A percentile compares a stretch with the other conserved stretches of the same genome.
Evolutionary conservation across 2,888 invertebrate species (phyloP).

Genomic region (Teleiodes luculella): DNA sequence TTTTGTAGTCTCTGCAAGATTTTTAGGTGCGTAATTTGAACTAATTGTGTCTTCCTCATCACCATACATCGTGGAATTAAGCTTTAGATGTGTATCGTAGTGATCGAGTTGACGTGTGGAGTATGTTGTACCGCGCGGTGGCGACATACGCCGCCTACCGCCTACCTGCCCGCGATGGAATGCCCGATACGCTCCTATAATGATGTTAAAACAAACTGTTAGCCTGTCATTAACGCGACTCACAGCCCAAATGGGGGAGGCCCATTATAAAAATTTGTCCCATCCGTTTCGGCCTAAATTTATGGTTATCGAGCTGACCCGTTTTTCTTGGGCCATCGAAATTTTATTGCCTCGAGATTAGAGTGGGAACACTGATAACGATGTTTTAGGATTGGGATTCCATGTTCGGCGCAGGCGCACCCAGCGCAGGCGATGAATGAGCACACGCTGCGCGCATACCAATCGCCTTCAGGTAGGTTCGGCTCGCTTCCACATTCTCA

Average conservation of each 20-base stretch:
- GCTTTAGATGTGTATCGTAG: conserved; percentile 27
- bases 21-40: not conserved
- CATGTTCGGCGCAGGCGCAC: conserved; percentile 43
- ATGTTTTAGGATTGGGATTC: conserved; percentile 64
- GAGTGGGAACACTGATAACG: conserved; percentile 75
- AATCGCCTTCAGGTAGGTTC: not conserved
- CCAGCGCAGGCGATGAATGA: conserved; percentile 30
- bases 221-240: conserved; percentile 75
- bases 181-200: conserved; percentile 74
- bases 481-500: not conserved
- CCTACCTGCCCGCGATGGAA: conserved; percentile 69
- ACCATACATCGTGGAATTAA: conserved; percentile 24
- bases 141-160: conserved; percentile 45
- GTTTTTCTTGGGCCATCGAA: conserved; percentile 69
- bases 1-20: not conserved
- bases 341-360: conserved; percentile 73
- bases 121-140: conserved; percentile 42
- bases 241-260: conserved; percentile 69
- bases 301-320: conserved; percentile 73
- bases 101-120: conserved; percentile 38
- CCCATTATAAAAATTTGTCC: conserved; percentile 79
- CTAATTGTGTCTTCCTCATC: conserved; percentile 6
- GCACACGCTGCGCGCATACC: conserved; percentile 13
- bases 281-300: conserved; percentile 75
- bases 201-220: conserved; percentile 79